A percentile compares a stretch with the other conserved stretches of the same genome.
Evolutionary conservation across 1,140 invertebrate species (phyloP).

Genomic region (Papilio polyxenes): DNA sequence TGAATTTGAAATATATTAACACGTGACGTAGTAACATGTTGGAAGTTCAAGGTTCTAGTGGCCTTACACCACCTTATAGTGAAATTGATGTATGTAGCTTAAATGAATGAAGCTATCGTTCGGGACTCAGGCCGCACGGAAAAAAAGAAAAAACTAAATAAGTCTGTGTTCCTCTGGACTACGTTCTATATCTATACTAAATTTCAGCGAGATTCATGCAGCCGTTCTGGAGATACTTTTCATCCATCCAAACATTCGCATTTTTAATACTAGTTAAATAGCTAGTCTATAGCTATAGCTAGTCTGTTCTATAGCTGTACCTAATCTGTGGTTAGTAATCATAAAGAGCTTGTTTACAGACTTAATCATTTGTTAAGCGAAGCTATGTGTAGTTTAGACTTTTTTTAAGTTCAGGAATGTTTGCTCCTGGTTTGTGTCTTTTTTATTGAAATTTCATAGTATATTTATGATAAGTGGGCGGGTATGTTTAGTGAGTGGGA

Average conservation of each 20-base stretch:
- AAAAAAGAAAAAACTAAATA: too few species aligned
- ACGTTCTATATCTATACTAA: too few species aligned
- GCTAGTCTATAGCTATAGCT: too few species aligned
- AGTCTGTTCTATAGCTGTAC: background rate
- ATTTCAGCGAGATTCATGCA: too few species aligned
- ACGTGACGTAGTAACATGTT: background rate
- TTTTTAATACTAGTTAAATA: too few species aligned
- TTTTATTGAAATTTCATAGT: background rate
- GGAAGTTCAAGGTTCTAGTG: background rate
- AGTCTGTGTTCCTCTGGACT: too few species aligned
- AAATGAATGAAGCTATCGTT: too few species aligned
- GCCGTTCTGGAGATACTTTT: too few species aligned
- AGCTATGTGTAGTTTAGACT: background rate
- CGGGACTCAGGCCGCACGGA: too few species aligned
- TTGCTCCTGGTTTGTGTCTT: conserved; percentile 4
- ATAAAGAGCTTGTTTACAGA: background rate
- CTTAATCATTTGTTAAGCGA: background rate
- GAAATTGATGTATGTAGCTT: too few species aligned
- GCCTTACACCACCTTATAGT: background rate
- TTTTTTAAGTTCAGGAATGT: background rate
- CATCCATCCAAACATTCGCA: too few species aligned
- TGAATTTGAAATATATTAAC: background rate
- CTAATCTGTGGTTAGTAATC: background rate
- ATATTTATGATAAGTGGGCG: background rate
- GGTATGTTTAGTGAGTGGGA: background rate